Evolutionary conservation across 2,888 invertebrate species (phyloP).

Genomic region (Drosophila leonis): DNA sequence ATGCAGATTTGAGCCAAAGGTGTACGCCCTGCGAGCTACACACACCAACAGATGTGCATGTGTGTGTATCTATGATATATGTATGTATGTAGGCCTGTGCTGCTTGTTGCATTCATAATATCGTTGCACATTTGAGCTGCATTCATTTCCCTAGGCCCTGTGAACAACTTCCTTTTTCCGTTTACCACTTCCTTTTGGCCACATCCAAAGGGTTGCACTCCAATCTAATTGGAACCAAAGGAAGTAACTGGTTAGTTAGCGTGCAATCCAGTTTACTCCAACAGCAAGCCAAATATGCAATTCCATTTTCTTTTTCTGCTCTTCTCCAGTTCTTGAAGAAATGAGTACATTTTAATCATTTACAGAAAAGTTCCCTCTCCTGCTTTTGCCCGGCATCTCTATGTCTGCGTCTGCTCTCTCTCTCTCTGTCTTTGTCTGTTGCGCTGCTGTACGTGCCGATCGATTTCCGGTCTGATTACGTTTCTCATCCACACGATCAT

Average conservation of each 20-base stretch:
- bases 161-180: conserved; percentile 74
- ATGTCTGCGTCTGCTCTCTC: conserved; percentile 8
- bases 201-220: conserved; percentile 30
- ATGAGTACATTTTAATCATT: conserved; percentile 46
- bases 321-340: conserved; percentile 19
- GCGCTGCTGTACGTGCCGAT: conserved; percentile 75
- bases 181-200: conserved; percentile 50
- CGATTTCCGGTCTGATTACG: conserved; percentile 83
- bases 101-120: conserved; percentile 30
- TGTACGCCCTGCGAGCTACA: conserved; percentile 42
- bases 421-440: conserved; percentile 20
- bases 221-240: conserved; percentile 53
- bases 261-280: conserved; percentile 34
- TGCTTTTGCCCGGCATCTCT: neutral
- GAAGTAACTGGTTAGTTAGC: conserved; percentile 57
- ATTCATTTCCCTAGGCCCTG: conserved; percentile 38
- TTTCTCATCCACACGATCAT: conserved; percentile 70
- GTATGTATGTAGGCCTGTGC: neutral
- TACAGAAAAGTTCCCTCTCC: conserved; percentile 13
- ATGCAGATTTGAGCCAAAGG: conserved; percentile 60
- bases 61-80: neutral
- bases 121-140: conserved; percentile 28
- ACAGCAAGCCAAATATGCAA: conserved; percentile 19
- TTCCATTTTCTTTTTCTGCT: conserved; percentile 31
- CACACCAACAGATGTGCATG: neutral